Base-by-base conservation (phyloP, 2,888 invertebrate genomes). In the Acleris literana region DNA sequence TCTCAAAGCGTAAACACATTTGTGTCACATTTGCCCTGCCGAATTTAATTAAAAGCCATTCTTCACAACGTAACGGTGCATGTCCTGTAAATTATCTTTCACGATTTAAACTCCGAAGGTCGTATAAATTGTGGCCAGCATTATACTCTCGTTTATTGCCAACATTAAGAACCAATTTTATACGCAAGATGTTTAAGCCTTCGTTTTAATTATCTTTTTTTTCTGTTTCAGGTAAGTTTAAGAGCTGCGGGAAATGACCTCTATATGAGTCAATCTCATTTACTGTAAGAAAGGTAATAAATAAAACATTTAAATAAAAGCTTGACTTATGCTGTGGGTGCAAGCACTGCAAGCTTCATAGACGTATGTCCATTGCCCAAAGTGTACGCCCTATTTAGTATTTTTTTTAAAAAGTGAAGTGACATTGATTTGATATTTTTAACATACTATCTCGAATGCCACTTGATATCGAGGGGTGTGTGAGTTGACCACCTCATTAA, bases 191-290 rank as follows among this genome's bases (percentile, higher is more conserved):
- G 53, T 66, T 55, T 29, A 68, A 72, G 70, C 60, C 67, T 71
- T 77, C 69, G 64, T 72, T 78, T 79, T 81, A 80, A 82, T 80
- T 78, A 75, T 76, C 74, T 64, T 68, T 68, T 71, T 76, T 80
- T 71, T 74, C 65, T 73, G 74, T 84, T 81, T 73, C 84, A 85
- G 85, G 85, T 85, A 81, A 79, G 85, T 57, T 46, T 25, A 44
- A 11, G 25, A 6, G 33, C 39, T 33, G 16, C 44, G 18, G n/a
- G 56, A 57, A 20, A 49, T 11, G 3, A 49, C 46, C 46, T 46
- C 7, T 46, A 5, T 17, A 46, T 17, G 7, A n/a, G 46, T 46
- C 13, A 46, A 46, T 46, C 46, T n/a, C 46, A 17, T 17, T 39
- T 39, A 39, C 1, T 39, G 39, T 39, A 39, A 39, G 39, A 39